Evolutionary conservation across 2,888 invertebrate species (phyloP).

Genomic region (Leptinotarsa juncta): DNA sequence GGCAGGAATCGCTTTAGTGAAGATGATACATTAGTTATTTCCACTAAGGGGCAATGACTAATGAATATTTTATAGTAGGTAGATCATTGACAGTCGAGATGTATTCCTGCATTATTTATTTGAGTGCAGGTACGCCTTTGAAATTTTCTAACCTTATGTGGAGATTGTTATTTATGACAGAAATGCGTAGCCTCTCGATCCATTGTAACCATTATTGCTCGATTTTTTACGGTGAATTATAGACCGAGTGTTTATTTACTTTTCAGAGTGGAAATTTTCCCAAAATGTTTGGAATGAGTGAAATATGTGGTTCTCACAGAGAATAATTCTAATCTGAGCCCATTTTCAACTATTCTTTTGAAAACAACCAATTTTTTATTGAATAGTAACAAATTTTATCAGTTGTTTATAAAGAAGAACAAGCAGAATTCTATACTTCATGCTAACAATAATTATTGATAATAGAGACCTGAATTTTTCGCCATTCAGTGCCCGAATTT

Average conservation of each 20-base stretch:
- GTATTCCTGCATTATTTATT: slow-evolving; percentile 38
- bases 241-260: background rate
- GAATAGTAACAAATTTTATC: too few species aligned
- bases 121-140: slow-evolving; percentile 33
- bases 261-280: background rate
- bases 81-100: slow-evolving; percentile 39
- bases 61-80: slow-evolving; percentile 41
- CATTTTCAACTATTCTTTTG: too few species aligned
- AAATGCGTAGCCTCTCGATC: background rate
- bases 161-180: background rate
- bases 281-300: background rate
- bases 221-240: background rate
- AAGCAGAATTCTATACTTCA: too few species aligned
- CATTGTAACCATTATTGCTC: background rate
- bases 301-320: background rate
- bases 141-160: slow-evolving; percentile 24
- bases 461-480: too few species aligned
- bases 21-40: slow-evolving; percentile 34
- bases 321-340: too few species aligned
- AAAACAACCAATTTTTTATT: too few species aligned
- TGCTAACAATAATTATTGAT: too few species aligned
- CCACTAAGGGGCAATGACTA: slow-evolving; percentile 38
- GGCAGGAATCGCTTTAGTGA: background rate
- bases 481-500: too few species aligned
- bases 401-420: too few species aligned